Percentiles rank a stretch among this genome's conserved stretches.
Conservation (phyloP, 2,797 vertebrate species). For the Poeciliopsis infans region DNA sequence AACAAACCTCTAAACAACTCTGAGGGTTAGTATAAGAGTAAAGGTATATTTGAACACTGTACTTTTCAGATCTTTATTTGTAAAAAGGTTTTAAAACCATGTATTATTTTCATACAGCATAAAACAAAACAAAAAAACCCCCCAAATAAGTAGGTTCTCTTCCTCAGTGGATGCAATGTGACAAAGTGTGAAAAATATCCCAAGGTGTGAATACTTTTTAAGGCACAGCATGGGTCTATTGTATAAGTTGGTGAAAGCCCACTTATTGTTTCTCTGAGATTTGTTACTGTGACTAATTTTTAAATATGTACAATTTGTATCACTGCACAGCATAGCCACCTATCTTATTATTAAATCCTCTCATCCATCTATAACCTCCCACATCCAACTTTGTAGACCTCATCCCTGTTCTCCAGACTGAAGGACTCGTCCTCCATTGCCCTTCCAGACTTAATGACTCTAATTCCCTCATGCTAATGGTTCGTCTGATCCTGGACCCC, state of each 20-base stretch:
- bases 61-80: background rate
- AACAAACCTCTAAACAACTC: background rate
- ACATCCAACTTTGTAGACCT: slow-evolving; percentile 46
- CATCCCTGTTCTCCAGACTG: slow-evolving; percentile 34
- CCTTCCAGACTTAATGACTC: slow-evolving; percentile 84
- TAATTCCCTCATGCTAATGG: slow-evolving; percentile 90
- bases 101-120: background rate
- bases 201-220: no score
- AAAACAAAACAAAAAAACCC: background rate
- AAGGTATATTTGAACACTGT: background rate
- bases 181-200: background rate
- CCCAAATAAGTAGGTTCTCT: background rate
- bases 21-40: background rate
- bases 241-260: background rate
- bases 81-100: background rate
- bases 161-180: background rate
- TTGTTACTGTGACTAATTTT: background rate
- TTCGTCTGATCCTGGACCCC: slow-evolving; percentile 85
- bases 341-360: slow-evolving; percentile 5
- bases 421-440: slow-evolving; percentile 82
- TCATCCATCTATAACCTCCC: slow-evolving; percentile 21
- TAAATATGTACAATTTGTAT: slow-evolving; percentile 4
- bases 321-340: background rate
- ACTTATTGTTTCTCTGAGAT: background rate
- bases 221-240: background rate